Evolutionary conservation across 2,113 vertebrate species (phyloP).

Genomic region (Chloropsis hardwickii): DNA sequence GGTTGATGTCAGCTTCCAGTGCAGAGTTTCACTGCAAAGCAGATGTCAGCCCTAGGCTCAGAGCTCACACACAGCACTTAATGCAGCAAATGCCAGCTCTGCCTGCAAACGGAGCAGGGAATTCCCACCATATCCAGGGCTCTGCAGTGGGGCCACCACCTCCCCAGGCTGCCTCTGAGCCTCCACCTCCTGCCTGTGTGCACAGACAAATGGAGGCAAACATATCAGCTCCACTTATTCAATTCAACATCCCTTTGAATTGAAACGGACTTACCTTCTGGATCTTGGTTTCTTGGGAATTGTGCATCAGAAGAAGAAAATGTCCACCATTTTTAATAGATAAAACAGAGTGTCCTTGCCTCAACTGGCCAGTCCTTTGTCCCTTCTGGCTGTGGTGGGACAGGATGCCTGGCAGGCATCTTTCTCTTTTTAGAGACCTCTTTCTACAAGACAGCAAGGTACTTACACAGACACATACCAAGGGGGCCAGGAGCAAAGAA

Average conservation of each 20-base stretch:
- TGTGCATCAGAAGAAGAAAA: not conserved
- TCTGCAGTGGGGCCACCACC: not conserved
- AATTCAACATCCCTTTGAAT: accelerated
- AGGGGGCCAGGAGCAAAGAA: not conserved
- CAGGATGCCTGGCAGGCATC: not conserved
- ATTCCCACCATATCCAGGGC: not conserved
- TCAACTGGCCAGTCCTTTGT: not conserved
- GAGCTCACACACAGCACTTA: not conserved
- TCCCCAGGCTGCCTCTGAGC: not conserved
- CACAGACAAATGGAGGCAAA: accelerated
- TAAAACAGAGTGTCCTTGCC: not conserved
- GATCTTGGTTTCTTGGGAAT: not conserved
- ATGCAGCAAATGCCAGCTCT: not conserved
- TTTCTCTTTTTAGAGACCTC: not conserved
- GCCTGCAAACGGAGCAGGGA: not conserved
- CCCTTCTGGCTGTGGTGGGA: not conserved
- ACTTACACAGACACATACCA: not conserved
- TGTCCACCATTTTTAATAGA: not conserved
- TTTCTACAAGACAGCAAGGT: not conserved
- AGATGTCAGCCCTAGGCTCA: not conserved
- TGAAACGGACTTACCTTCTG: not conserved
- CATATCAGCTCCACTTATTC: not conserved
- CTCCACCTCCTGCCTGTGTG: not conserved
- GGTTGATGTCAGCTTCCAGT: not conserved
- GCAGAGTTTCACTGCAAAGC: not conserved